Evolutionary conservation across 2,888 invertebrate species (phyloP).

Genomic region (Thecophora atra): DNA sequence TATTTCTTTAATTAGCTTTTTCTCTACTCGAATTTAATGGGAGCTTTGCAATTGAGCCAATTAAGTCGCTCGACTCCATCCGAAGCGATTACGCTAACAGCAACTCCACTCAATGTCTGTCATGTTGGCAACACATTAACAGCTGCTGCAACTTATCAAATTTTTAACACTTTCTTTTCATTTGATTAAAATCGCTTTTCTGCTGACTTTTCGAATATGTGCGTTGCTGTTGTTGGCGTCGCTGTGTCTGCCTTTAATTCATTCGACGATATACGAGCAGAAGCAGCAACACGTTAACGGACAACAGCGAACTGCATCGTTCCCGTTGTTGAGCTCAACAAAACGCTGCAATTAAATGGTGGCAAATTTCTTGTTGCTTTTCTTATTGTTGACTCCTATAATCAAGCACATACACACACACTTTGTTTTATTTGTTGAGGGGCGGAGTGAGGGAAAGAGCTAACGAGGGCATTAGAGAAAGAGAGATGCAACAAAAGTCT

Average conservation of each 20-base stretch:
- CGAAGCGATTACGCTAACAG: neutral
- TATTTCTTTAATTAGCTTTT: neutral
- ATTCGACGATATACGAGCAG: neutral
- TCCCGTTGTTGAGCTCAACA: neutral
- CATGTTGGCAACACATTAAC: slow-evolving; percentile 14
- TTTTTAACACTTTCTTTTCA: slow-evolving; percentile 36
- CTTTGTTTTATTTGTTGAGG: neutral
- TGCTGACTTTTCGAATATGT: neutral
- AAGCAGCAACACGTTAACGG: slow-evolving; percentile 16
- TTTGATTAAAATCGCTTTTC: slow-evolving; percentile 25
- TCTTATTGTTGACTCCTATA: neutral
- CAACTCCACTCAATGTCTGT: neutral
- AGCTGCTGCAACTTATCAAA: slow-evolving; percentile 7
- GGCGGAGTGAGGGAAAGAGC: neutral
- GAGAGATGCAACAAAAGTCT: neutral
- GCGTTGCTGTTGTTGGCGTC: slow-evolving; percentile 5
- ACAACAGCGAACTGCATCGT: slow-evolving; percentile 18
- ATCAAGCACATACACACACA: neutral
- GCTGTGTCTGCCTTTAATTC: neutral
- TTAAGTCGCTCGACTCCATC: neutral
- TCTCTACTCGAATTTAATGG: neutral
- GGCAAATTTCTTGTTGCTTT: neutral
- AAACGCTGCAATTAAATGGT: slow-evolving; percentile 17
- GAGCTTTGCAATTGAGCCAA: neutral
- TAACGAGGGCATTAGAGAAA: neutral